These are phyloP conservation scores for Gasterosteus aculeatus DNA, from an alignment of 2,113 vertebrate genomes.

Conservation along the genomic window DNA sequence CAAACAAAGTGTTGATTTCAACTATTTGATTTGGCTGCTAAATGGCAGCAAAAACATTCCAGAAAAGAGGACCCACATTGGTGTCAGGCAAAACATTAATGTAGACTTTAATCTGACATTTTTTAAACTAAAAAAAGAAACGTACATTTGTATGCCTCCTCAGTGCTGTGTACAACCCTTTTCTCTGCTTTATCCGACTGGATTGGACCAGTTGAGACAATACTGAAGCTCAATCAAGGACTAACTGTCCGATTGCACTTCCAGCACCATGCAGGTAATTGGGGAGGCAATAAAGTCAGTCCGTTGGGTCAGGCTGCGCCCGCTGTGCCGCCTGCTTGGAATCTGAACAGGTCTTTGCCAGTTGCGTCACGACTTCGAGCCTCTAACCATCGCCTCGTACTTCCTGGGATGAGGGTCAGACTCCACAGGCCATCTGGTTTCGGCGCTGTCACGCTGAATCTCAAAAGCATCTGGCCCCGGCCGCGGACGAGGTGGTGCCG, in stretches of 20 bases:
- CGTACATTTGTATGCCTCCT: neutral
- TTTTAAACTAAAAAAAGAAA: neutral
- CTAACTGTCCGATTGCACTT: constrained; percentile 54
- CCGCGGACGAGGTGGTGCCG: constrained; percentile 42
- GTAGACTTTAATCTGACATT: neutral
- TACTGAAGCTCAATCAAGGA: constrained; percentile 38
- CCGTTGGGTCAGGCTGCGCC: constrained; percentile 19
- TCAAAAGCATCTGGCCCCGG: constrained; percentile 55
- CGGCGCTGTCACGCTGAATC: constrained; percentile 50
- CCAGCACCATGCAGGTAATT: constrained; percentile 50
- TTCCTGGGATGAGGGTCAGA: constrained; percentile 58
- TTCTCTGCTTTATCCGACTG: constrained; percentile 12
- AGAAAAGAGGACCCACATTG: neutral
- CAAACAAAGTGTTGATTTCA: too few relatives aligned
- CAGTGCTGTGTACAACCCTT: neutral
- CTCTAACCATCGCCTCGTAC: constrained; percentile 38
- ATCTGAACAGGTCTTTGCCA: constrained; percentile 56
- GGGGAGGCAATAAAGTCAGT: constrained; percentile 46
- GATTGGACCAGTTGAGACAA: constrained; percentile 45
- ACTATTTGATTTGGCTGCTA: too few relatives aligned
- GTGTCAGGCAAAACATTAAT: neutral
- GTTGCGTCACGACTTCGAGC: constrained; percentile 59
- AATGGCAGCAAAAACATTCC: too few relatives aligned
- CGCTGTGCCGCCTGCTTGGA: constrained; percentile 30
- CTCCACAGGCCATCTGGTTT: constrained; percentile 47